Evolutionary conservation across 2,888 invertebrate species (phyloP), one percentile per base, ranked within the genome.

Genomic region (Leucoptera coffeella): DNA sequence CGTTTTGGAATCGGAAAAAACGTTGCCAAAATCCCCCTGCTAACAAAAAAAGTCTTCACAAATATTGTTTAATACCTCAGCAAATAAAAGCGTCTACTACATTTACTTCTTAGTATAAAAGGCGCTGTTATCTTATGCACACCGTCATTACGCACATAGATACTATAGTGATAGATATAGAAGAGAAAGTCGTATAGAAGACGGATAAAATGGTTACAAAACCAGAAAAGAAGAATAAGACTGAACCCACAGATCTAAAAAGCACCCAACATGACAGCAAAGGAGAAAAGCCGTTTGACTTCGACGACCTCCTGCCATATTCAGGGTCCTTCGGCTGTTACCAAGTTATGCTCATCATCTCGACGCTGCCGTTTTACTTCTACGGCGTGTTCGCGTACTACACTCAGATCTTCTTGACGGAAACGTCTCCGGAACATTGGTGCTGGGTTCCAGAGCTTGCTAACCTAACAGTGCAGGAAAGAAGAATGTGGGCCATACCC

Each of bases 391-490:
- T 33, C 22, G 24, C 23, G 4, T 33, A 33, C 21, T 31, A 29
- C 28, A 15, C 29, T 2, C 33, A 33, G 12, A 14, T 33, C 13
- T 33, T 33, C 14, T 20, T 33, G 12, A 33, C 33, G 5, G 33
- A 33, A 22, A 28, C 25, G 4, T 21, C 33, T 12, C 15, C 17
- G 3, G 25, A 31, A 17, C 24, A 33, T 17, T 33, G 33, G 33
- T 33, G 33, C 26, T 29, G 33, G 30, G 27, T 33, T 12, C 31
- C 33, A 8, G 33, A 33, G 15, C 14, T 33, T 4, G 29, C 25
- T 12, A 33, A 33, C 20, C 29, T 33, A 7, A 33, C 33, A 7
- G 26, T 13, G 1, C n/a, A 22, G 3, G 31, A 33, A 21, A 25
- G 33, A 22, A 25, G 27, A 12, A 24, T 7, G 7, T 13, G 31